Conservation (phyloP, 2,888 invertebrate species). For the Melinaea menophilus region DNA sequence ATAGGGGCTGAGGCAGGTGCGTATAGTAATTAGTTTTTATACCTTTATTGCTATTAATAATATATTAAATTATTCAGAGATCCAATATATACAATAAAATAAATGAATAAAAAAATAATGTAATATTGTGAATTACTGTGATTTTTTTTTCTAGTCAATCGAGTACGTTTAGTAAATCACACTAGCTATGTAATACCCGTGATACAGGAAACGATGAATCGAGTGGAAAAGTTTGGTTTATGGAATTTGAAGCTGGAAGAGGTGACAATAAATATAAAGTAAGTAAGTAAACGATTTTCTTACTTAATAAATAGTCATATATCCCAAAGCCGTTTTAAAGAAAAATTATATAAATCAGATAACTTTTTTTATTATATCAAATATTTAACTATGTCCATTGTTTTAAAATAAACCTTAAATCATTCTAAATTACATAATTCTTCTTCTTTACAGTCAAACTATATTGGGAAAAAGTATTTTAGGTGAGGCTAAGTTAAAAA, state of each 20-base stretch:
- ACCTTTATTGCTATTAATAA: too few relatives aligned
- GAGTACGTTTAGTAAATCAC: slow-evolving; percentile 45
- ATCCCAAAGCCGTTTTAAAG: too few relatives aligned
- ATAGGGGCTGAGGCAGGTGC: too few relatives aligned
- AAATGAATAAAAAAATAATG: too few relatives aligned
- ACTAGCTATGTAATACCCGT: slow-evolving; percentile 44
- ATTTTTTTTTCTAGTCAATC: slow-evolving; percentile 42
- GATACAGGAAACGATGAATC: slow-evolving; percentile 45
- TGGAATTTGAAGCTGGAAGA: slow-evolving; percentile 53
- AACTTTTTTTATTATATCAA: not conserved
- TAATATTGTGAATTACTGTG: too few relatives aligned
- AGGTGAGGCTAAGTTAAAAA: slow-evolving; percentile 44
- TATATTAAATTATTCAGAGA: too few relatives aligned
- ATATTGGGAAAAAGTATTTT: slow-evolving; percentile 37
- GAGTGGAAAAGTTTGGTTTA: slow-evolving; percentile 50
- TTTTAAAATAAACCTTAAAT: not conserved
- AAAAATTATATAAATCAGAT: too few relatives aligned
- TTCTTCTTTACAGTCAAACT: slow-evolving; percentile 42
- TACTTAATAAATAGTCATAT: too few relatives aligned
- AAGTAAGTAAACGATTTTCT: slow-evolving; percentile 26
- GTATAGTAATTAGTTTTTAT: too few relatives aligned
- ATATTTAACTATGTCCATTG: not conserved
- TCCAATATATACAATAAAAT: too few relatives aligned
- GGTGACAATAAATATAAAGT: slow-evolving; percentile 44
- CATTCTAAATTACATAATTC: too few relatives aligned